Base-by-base conservation (phyloP, 2,797 vertebrate species). In the Erithacus rubecula region DNA sequence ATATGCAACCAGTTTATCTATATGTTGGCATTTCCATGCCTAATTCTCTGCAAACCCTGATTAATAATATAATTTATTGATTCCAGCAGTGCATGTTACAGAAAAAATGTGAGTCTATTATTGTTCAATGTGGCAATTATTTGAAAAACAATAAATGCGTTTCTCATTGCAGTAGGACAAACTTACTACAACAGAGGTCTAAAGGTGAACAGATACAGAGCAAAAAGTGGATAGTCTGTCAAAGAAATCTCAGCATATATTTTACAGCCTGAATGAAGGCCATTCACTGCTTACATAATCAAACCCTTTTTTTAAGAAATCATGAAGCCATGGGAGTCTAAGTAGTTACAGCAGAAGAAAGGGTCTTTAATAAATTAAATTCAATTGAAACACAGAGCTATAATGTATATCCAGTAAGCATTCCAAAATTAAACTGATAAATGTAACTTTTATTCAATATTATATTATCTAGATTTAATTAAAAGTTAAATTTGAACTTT, bases 401-500 rank as follows among this genome's bases (percentile, higher is more conserved):
- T 67, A 85, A 78, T 53, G 24, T 89, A 84, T 90, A 92, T 90
- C 95, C 86, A 93, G 44, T 81, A 94, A 94, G 71, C 59, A 94
- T 88, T 95, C 55, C 32, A 92, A 96, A 94, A 94, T 94, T 95
- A 94, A 95, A 93, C 27, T 87, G 74, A 94, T 92, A 94, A 93
- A 94, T 87, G 59, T 83, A 96, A 91, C 90, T 95, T 95, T 90
- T 87, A 87, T 74, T 91, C 80, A 83, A 81, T 93, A 75, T 90
- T 88, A 92, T 63, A 84, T 80, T 88, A 34, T 80, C 29, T 63
- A 94, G 77, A 96, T 97, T 95, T 94, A 97, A 96, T 96, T 96
- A 96, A 96, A 96, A 87, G 69, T 93, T 95, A 96, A 97, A 89
- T 75, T 44, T 86, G 71, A 96, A 88, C 52, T 95, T 96, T 62